Base-by-base conservation (phyloP, 2,888 invertebrate species). In the Cryptocephalus primarius region DNA sequence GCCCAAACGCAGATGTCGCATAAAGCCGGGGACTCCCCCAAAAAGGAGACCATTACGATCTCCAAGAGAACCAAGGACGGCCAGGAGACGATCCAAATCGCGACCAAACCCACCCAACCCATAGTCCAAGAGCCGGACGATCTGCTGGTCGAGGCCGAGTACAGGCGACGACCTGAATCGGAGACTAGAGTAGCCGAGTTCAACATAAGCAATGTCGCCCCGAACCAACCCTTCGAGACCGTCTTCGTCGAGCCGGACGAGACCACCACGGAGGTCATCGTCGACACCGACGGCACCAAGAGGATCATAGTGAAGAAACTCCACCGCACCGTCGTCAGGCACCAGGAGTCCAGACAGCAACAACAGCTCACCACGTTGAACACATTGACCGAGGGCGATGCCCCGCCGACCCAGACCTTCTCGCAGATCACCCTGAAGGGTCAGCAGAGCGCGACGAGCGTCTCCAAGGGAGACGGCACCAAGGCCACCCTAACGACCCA, bases 241-340 rank as follows among this genome's bases (percentile, higher is more conserved):
- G 76, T 87, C 4, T 79, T 88, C 64, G 79, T 85, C 1, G 87
- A 88, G 65, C 88, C 88, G 0, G 87, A 86, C 64, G 84, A 87
- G 63, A 85, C 87, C 1, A 87, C 85, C 0, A 88, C 88, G 1
- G 85, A 86, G 69, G 83, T 88, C 3, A 78, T 85, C n/a, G 78
- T 82, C 0, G 87, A 86, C 59, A 79, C 87, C 12, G 88, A 88
- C 64, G 88, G 88, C 4, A 85, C 85, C 0, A 87, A 83, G 61
- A 75, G 85, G 55, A 86, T 88, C 43, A 83, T 88, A 47, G 82
- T 88, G 0, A 82, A 78, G 54, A 88, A 85, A 67, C 64, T 85
- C 6, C 77, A 83, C 45, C 77, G 80, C 58, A 85, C 83, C 1
- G 69, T 82, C 13, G 77, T 83, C 0, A 77, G 80, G 32, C 75